phyloP scores from a whole-genome alignment of 2,797 vertebrate species.

The Brotula barbata region DNA sequence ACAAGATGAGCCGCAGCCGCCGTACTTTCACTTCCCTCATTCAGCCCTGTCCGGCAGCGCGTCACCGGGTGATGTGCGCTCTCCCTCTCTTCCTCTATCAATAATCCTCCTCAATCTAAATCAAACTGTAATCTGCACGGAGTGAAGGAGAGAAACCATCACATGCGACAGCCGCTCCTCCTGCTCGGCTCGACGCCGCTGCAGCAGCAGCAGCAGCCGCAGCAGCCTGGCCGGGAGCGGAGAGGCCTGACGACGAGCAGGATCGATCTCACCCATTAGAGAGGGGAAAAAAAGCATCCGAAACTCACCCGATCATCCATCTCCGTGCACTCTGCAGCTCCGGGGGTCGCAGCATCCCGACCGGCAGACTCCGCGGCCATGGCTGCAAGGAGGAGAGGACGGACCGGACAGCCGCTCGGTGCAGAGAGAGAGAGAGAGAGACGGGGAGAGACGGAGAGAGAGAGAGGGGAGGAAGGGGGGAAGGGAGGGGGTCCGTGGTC shows the following conservation, averaged over 20 bases:
- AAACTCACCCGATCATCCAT: slow-evolving; percentile 72
- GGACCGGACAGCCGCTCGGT: slow-evolving; percentile 14
- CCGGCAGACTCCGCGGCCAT: slow-evolving; percentile 70
- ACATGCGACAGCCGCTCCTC: too few species aligned
- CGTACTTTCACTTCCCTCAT: slow-evolving; percentile 56
- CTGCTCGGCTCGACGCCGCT: too few species aligned
- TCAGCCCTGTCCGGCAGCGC: slow-evolving; percentile 16
- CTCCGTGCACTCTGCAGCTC: slow-evolving; percentile 65
- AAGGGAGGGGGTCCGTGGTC: background rate
- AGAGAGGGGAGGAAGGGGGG: background rate
- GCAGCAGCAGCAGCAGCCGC: slow-evolving; percentile 6
- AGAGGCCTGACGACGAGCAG: slow-evolving; percentile 14
- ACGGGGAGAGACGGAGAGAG: too few species aligned
- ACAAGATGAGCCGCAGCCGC: slow-evolving; percentile 40
- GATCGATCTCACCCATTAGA: too few species aligned
- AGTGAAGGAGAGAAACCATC: background rate
- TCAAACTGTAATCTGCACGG: background rate
- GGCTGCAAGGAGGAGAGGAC: slow-evolving; percentile 46
- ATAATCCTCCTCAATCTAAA: background rate
- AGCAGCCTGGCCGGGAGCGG: background rate
- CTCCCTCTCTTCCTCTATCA: background rate
- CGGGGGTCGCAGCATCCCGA: slow-evolving; percentile 39
- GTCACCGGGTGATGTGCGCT: background rate
- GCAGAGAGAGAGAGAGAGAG: background rate
- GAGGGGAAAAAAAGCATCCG: background rate